Evolutionary conservation across 1,140 invertebrate genomes (phyloP), one percentile per base, ranked within the genome.

Genomic region (Drosophila biarmipes): DNA sequence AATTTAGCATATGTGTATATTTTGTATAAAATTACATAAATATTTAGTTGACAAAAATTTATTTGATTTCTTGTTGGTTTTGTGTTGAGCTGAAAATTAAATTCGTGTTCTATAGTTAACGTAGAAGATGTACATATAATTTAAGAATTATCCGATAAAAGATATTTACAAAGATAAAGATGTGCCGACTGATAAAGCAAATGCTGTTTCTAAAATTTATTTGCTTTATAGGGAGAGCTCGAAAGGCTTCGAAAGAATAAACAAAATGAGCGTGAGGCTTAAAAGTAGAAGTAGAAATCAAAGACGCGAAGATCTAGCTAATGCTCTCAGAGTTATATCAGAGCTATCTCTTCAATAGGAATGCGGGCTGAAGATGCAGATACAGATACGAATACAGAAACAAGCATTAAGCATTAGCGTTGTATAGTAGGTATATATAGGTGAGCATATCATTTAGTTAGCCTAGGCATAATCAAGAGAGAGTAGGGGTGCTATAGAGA

Each of bases 181-280:
- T 77, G 78, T 56, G 72, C 72, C 73, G 58, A 68, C 52, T 71
- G 73, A 71, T 61, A 78, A 86, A 86, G 82, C 82, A 86, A 86
- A 86, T 87, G 57, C 87, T 81, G 74, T 87, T 86, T 87, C 64
- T 82, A 86, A 86, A 86, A 86, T 87, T 82, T 53, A 87, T 86
- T 86, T 78, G 82, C 82, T 82, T 87, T 53, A 78, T 52, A 51
- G 45, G 69, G 64, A 55, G 53, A 52, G 59, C 42, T 48, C n/a
- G 31, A n/a, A 17, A 14, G 29, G 27, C 29, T 15, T 4, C 17
- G 15, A 58, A 51, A n/a, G 12, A 38, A 61, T 38, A 61, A 58
- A 34, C 31, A 46, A 40, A 73, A 62, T 85, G 73, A 57, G 56
- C 53, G 48, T 81, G 73, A 80, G 72, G 77, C 78, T 86, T 85